These are phyloP conservation scores for Python bivittatus DNA, from an alignment of 2,113 vertebrate species.

Conservation along the genomic window DNA sequence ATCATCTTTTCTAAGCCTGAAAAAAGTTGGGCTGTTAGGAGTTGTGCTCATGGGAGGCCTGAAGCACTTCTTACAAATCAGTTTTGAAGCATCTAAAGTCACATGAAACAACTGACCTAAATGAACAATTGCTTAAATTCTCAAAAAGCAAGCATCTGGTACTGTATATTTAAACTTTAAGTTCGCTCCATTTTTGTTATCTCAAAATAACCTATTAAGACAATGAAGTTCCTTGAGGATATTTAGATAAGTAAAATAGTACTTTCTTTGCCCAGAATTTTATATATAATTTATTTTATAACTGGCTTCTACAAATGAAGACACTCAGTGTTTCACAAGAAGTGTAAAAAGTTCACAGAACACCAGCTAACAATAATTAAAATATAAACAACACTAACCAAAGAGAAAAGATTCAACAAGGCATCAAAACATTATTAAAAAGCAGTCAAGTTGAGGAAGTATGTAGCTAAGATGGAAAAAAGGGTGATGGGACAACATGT, in stretches of 20 bases:
- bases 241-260: neutral
- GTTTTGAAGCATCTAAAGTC: too few species aligned
- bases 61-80: too few species aligned
- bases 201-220: neutral
- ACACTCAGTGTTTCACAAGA: neutral
- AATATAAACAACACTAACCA: neutral
- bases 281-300: neutral
- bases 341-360: neutral
- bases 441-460: too few species aligned
- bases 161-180: neutral
- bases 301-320: neutral
- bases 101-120: too few species aligned
- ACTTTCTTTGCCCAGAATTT: neutral
- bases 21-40: too few species aligned
- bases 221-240: neutral
- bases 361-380: neutral
- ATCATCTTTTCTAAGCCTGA: too few species aligned
- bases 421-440: neutral
- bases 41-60: too few species aligned
- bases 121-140: neutral
- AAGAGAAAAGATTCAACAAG: neutral
- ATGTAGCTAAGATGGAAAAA: neutral
- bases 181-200: neutral
- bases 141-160: neutral
- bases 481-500: neutral